A percentile compares a stretch with the other conserved stretches of the same genome.
Conservation (phyloP, 2,113 vertebrate genomes). For the Cricetomys ansorgei region DNA sequence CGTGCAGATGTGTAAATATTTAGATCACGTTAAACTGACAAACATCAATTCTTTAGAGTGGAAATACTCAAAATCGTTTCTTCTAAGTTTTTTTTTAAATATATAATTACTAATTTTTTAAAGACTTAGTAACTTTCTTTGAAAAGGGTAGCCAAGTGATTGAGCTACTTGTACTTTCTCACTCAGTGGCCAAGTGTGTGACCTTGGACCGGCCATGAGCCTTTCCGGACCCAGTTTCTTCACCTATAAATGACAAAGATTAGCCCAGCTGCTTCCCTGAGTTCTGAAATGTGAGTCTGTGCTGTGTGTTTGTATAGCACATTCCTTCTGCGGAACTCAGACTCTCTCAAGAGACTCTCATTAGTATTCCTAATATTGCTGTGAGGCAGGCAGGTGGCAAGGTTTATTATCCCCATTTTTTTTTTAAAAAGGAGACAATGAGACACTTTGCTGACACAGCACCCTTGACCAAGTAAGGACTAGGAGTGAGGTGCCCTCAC, state of each 20-base stretch:
- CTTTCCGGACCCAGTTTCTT: conserved; percentile 11
- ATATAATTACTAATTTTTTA: not conserved
- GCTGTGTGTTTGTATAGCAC: conserved; percentile 59
- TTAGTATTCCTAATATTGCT: conserved; percentile 79
- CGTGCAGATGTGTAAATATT: not conserved
- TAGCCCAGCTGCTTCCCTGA: not conserved
- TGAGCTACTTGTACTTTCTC: not conserved
- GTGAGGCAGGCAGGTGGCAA: conserved; percentile 78
- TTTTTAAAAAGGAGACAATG: conserved; percentile 68
- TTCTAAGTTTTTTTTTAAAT: not conserved
- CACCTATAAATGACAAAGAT: conserved; percentile 23
- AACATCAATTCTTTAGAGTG: not conserved
- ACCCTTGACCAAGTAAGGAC: conserved; percentile 76
- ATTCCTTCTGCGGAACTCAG: conserved; percentile 63
- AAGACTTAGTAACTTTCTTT: not conserved
- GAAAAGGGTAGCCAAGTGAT: not conserved
- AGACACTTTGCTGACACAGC: conserved; percentile 80
- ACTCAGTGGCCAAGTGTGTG: not conserved
- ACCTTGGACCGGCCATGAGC: not conserved
- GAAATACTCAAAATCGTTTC: not conserved
- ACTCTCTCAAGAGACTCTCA: conserved; percentile 77
- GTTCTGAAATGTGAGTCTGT: conserved; percentile 60
- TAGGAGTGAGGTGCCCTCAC: conserved; percentile 68
- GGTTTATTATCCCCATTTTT: conserved; percentile 79
- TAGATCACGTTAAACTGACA: not conserved